These are phyloP conservation scores for Drosophila nigricruria DNA, from an alignment of 2,888 invertebrate species.

Conservation along the genomic window DNA sequence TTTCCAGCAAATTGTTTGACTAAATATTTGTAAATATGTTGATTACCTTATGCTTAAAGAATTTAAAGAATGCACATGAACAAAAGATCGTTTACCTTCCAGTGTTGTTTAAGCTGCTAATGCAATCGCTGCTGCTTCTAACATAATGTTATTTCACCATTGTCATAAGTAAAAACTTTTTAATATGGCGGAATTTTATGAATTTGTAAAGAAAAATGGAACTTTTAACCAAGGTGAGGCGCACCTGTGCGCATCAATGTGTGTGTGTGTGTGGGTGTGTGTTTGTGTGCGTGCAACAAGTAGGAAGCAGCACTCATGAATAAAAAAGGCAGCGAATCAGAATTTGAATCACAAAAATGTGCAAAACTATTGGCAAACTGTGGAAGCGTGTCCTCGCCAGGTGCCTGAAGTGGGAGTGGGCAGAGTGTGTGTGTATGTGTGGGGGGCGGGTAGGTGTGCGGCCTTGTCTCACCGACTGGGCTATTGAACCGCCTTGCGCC, in stretches of 20 bases:
- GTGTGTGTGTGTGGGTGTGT: conserved; percentile 20
- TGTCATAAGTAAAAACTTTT: background rate
- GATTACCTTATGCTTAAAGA: background rate
- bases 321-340: conserved; percentile 37
- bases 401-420: background rate
- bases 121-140: background rate
- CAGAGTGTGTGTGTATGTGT: background rate
- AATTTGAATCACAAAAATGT: conserved; percentile 59
- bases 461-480: conserved; percentile 58
- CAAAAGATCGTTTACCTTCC: background rate
- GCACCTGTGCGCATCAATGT: conserved; percentile 25
- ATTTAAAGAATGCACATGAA: background rate
- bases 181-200: conserved; percentile 1
- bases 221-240: conserved; percentile 14
- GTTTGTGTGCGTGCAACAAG: conserved; percentile 48
- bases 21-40: background rate
- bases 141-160: conserved; percentile 1
- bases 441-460: conserved; percentile 21
- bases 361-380: conserved; percentile 69
- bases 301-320: conserved; percentile 46
- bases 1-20: background rate
- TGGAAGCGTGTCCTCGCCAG: conserved; percentile 19
- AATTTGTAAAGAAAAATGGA: background rate
- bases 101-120: background rate
- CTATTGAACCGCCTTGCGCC: conserved; percentile 46